phyloP scores from a whole-genome alignment of 1,140 invertebrate species.

The Drosophila orena region DNA sequence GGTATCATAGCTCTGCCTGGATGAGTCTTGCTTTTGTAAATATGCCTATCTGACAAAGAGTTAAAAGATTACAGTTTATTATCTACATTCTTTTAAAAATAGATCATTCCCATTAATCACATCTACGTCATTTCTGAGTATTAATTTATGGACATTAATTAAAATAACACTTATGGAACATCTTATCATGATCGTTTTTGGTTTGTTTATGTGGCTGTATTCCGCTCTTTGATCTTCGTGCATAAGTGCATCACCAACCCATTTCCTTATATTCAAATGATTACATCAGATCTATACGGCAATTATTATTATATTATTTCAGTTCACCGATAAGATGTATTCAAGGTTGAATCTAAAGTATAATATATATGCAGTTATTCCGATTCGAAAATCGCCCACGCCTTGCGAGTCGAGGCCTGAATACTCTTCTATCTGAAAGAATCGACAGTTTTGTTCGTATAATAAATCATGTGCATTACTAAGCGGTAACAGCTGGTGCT shows the following conservation, averaged over 20 bases:
- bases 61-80: background rate
- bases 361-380: background rate
- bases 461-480: background rate
- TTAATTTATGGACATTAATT: no score
- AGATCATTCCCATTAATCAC: no score
- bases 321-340: constrained; percentile 15
- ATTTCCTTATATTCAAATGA: background rate
- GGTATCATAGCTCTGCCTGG: no score
- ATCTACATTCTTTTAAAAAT: background rate
- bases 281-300: background rate
- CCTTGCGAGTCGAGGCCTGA: background rate
- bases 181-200: no score
- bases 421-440: background rate
- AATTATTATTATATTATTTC: constrained; percentile 15
- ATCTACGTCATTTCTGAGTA: no score
- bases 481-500: background rate
- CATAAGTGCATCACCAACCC: background rate
- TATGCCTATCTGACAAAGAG: background rate
- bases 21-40: no score
- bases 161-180: no score
- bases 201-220: background rate
- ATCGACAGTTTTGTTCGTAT: background rate
- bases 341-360: constrained; percentile 18
- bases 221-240: background rate
- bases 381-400: background rate